A percentile compares a stretch with the other conserved stretches of the same genome.
Conservation (phyloP, 2,888 invertebrate genomes). For the Nephrotoma guestfalica region DNA sequence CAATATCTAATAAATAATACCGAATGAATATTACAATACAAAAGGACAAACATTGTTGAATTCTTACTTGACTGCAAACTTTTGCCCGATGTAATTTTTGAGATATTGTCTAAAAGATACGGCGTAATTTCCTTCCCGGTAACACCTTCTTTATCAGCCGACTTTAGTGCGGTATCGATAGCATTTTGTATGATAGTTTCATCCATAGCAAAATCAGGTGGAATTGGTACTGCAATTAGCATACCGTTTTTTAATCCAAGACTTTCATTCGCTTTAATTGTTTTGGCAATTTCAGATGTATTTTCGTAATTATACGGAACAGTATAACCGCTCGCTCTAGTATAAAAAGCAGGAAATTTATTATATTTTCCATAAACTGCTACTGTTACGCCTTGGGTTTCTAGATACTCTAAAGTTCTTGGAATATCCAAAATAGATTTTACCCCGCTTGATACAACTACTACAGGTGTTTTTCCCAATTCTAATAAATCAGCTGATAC, state of each 20-base stretch:
- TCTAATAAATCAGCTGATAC: constrained; percentile 90
- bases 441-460: constrained; percentile 90
- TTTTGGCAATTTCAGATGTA: constrained; percentile 53
- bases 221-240: constrained; percentile 84
- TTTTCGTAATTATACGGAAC: constrained; percentile 55
- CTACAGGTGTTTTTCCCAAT: constrained; percentile 69
- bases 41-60: background rate
- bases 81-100: constrained; percentile 62
- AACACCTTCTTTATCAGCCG: constrained; percentile 45
- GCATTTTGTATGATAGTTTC: constrained; percentile 46
- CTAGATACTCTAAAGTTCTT: constrained; percentile 86
- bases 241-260: constrained; percentile 54
- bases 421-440: constrained; percentile 96
- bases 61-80: constrained; percentile 68
- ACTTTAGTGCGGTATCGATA: constrained; percentile 51
- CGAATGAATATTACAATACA: constrained; percentile 2
- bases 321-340: constrained; percentile 51
- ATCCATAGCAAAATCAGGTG: constrained; percentile 49
- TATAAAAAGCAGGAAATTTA: constrained; percentile 91
- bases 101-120: constrained; percentile 65
- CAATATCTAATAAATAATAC: constrained; percentile 49
- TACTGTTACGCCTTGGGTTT: constrained; percentile 90
- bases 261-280: constrained; percentile 42
- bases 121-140: constrained; percentile 86
- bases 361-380: constrained; percentile 52